Conservation (phyloP, 2,113 vertebrate genomes). For the Nycticryphes semicollaris region DNA sequence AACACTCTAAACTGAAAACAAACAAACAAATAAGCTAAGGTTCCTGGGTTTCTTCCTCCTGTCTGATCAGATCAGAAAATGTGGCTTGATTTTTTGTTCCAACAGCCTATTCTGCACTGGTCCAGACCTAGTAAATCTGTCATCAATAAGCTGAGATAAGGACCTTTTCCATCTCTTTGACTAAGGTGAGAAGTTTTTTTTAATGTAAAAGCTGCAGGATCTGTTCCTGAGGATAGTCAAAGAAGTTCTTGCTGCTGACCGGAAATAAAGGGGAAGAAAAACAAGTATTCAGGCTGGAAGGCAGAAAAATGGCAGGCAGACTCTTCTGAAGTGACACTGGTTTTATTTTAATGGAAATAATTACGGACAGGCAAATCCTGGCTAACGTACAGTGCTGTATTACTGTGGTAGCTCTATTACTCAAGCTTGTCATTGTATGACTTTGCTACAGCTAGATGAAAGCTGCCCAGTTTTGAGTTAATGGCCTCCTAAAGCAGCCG, state of each 20-base stretch:
- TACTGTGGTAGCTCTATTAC: background rate
- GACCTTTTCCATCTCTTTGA: background rate
- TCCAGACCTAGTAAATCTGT: background rate
- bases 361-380: background rate
- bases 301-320: background rate
- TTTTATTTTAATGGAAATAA: constrained; percentile 2
- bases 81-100: constrained; percentile 24
- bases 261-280: background rate
- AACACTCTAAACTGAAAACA: constrained; percentile 39
- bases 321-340: background rate
- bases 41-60: constrained; percentile 22
- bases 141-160: background rate
- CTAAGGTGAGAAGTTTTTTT: background rate
- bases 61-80: constrained; percentile 30
- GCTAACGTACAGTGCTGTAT: background rate
- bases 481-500: background rate
- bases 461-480: background rate
- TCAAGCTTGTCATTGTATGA: background rate
- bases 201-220: background rate
- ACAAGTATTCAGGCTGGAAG: background rate
- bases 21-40: constrained; percentile 27
- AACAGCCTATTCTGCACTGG: background rate
- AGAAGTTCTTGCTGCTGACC: background rate
- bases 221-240: background rate
- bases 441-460: background rate